Evolutionary conservation across 2,797 vertebrate species (phyloP).

Genomic region (Hyperoplus immaculatus): DNA sequence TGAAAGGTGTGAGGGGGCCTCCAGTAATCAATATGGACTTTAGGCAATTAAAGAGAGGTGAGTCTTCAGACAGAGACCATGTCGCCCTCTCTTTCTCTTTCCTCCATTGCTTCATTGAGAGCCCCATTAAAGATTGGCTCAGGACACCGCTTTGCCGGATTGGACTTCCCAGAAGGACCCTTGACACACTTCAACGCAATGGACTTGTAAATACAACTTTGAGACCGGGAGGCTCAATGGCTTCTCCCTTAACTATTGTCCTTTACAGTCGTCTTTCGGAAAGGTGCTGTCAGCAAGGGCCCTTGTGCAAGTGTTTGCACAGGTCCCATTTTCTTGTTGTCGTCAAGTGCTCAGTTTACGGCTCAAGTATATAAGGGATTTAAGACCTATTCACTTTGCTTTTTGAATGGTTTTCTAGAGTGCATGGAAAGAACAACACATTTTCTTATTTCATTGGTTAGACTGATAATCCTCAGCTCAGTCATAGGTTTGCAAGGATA

Average conservation of each 20-base stretch:
- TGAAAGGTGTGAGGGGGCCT: constrained; percentile 56
- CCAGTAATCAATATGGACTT: constrained; percentile 70
- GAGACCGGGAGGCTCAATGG: constrained; percentile 21
- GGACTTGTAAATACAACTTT: constrained; percentile 60
- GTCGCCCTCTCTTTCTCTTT: constrained; percentile 45
- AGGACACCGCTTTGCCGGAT: constrained; percentile 20
- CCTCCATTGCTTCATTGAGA: constrained; percentile 28
- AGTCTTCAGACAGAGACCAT: constrained; percentile 60
- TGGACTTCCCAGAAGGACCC: constrained; percentile 39
- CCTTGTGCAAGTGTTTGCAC: constrained; percentile 12
- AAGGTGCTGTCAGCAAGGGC: constrained; percentile 11
- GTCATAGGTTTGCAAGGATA: neutral
- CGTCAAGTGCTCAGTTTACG: constrained; percentile 2
- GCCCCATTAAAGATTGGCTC: constrained; percentile 55
- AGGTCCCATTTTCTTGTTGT: constrained; percentile 23
- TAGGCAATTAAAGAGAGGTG: constrained; percentile 73
- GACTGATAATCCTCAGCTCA: neutral
- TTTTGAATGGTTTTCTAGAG: too few species aligned
- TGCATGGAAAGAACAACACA: neutral
- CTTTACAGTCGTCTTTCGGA: constrained; percentile 8
- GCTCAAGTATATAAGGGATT: constrained; percentile 7
- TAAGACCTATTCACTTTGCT: neutral
- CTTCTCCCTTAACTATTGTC: constrained; percentile 38
- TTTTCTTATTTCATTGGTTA: too few species aligned
- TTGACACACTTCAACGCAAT: constrained; percentile 48